A percentile compares a stretch with the other conserved stretches of the same genome.
Evolutionary conservation across 2,113 vertebrate species (phyloP).

Genomic region (Phylloscopus whistleri): DNA sequence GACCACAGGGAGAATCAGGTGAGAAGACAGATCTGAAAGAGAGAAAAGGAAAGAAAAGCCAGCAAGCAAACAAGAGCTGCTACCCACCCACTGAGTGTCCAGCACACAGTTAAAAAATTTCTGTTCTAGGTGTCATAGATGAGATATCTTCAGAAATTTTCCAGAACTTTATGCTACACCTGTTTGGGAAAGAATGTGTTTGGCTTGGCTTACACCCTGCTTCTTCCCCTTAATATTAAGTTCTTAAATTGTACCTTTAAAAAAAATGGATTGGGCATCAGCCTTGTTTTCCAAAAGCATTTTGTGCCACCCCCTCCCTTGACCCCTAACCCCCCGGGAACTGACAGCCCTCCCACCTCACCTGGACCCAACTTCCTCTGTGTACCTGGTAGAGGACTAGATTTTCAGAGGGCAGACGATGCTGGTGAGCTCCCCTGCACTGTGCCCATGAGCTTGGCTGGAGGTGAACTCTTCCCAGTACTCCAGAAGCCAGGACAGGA

Average conservation of each 20-base stretch:
- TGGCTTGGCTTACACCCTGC: background rate
- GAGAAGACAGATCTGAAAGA: background rate
- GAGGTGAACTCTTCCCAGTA: background rate
- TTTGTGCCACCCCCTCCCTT: background rate
- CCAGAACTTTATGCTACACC: background rate
- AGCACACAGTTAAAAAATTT: background rate
- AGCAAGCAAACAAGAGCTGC: background rate
- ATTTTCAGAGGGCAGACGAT: background rate
- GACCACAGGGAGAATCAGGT: background rate
- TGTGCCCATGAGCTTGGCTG: background rate
- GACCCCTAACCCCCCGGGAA: background rate
- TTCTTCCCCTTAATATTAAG: background rate
- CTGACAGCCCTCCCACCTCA: background rate
- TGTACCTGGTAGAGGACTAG: background rate
- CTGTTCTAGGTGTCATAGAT: background rate
- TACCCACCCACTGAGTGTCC: background rate
- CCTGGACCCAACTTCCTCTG: accelerated
- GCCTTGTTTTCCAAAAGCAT: background rate
- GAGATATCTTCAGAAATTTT: background rate
- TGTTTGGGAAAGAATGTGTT: background rate
- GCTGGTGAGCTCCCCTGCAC: background rate
- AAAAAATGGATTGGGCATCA: background rate
- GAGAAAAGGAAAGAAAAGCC: background rate
- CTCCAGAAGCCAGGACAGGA: background rate
- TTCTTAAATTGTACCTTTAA: background rate